phyloP scores from a whole-genome alignment of 2,888 invertebrate genomes.

The Dasysyrphus albostriatus region DNA sequence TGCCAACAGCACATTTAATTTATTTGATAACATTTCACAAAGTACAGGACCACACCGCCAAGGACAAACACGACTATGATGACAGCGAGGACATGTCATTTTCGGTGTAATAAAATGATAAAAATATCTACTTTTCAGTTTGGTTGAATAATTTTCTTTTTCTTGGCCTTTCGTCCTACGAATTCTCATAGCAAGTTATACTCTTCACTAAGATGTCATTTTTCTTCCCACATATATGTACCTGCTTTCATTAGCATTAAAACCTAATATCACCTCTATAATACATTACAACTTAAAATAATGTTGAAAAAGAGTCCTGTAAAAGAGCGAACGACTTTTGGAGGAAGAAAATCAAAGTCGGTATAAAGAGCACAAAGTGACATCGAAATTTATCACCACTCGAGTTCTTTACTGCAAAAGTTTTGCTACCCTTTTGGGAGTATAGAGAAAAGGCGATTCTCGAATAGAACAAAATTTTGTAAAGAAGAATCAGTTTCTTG shows the following conservation, averaged over 20 bases:
- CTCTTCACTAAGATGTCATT: constrained; percentile 42
- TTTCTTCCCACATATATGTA: constrained; percentile 61
- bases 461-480: constrained; percentile 49
- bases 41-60: constrained; percentile 7
- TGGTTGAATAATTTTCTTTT: constrained; percentile 31
- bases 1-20: constrained; percentile 61
- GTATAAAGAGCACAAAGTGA: constrained; percentile 55
- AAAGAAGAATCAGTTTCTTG: constrained; percentile 35
- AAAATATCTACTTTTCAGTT: constrained; percentile 70
- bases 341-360: constrained; percentile 67
- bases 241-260: constrained; percentile 69
- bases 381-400: constrained; percentile 71
- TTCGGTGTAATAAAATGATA: constrained; percentile 70
- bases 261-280: constrained; percentile 65
- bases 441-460: not conserved
- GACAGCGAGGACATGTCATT: constrained; percentile 58
- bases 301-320: constrained; percentile 21
- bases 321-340: constrained; percentile 45
- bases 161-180: not conserved
- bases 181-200: not conserved
- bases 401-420: constrained; percentile 44
- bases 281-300: constrained; percentile 35
- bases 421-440: constrained; percentile 27
- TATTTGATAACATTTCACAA: constrained; percentile 60
- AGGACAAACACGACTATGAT: constrained; percentile 15